Evolutionary conservation across 2,797 vertebrate species (phyloP), one percentile per base, ranked within the genome.

Genomic region (Rhinophrynus dorsalis): DNA sequence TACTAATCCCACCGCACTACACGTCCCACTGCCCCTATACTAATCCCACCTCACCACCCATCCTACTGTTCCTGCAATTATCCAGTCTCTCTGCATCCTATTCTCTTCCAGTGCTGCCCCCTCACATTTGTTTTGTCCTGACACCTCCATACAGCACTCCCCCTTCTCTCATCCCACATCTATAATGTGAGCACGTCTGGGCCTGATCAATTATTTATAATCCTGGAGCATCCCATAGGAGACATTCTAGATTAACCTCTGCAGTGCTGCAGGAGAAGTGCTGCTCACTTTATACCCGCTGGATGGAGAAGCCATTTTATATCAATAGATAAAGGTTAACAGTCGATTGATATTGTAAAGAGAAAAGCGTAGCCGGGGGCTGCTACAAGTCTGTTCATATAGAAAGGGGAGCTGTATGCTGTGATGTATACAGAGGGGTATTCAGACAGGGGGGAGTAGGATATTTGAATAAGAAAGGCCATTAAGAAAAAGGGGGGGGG

Each of bases 141-240:
- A 48, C 40, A 38, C 66, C 66, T 58, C 33, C 45, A 50, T 51
- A 56, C 59, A 35, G 32, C 32, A 10, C 37, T 38, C 37, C n/a
- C n/a, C n/a, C 37, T n/a, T 15, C 47, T 7, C 67, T 40, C 35
- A 26, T 40, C 18, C 5, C 29, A 29, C 58, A 55, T 61, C 67
- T 38, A 69, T 69, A 69, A 69, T 69, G 48, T 35, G 29, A 38
- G 48, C 29, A 26, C 44, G 58, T 45, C 67, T 69, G 58, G 40
- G 68, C 12, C 23, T 26, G 5, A 55, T 71, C 20, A 42, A 71
- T 71, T 56, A 63, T 71, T 71, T 50, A 71, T 63, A 40, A 56
- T 5, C 21, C 3, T 29, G 40, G 50, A 38, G 32, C 3, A 37
- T 63, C 59, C 68, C 68, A 63, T 47, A 47, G 59, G 68, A 63